Evolutionary conservation across 2,888 invertebrate species (phyloP).

Genomic region (Calameuta filiformis): DNA sequence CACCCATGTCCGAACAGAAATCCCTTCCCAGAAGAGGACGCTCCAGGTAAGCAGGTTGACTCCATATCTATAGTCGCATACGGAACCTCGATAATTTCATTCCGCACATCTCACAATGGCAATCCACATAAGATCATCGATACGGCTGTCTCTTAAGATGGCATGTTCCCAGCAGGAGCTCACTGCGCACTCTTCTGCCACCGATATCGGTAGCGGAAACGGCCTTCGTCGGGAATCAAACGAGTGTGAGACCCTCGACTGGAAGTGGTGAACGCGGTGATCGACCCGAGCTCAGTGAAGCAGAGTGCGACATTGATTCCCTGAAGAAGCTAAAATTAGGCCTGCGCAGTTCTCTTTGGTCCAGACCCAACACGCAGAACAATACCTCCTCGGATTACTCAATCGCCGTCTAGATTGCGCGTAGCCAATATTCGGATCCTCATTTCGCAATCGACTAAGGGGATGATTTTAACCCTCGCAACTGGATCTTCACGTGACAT

Average conservation of each 20-base stretch:
- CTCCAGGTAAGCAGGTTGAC: conserved; percentile 70
- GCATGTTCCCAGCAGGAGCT: conserved; percentile 68
- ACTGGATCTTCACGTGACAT: not conserved
- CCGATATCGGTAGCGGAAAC: conserved; percentile 73
- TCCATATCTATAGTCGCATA: not conserved
- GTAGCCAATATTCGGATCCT: conserved; percentile 15
- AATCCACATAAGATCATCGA: conserved; percentile 1
- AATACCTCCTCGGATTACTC: conserved; percentile 79
- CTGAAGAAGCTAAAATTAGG: conserved; percentile 79
- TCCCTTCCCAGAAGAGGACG: conserved; percentile 78
- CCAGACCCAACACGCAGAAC: conserved; percentile 71
- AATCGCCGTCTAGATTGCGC: conserved; percentile 75
- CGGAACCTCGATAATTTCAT: not conserved
- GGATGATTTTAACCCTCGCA: not conserved
- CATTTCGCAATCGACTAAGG: not conserved
- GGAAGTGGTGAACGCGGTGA: conserved; percentile 63
- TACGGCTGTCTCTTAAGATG: conserved; percentile 62
- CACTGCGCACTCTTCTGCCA: conserved; percentile 74
- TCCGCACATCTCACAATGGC: not conserved
- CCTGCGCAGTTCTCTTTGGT: conserved; percentile 77
- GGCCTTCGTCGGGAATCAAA: conserved; percentile 64
- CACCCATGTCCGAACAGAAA: conserved; percentile 82
- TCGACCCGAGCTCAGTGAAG: conserved; percentile 75
- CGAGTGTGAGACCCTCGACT: conserved; percentile 38
- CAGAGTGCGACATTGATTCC: conserved; percentile 80